Conservation (phyloP, 2,113 vertebrate species). For the Triplophysa rosa region DNA sequence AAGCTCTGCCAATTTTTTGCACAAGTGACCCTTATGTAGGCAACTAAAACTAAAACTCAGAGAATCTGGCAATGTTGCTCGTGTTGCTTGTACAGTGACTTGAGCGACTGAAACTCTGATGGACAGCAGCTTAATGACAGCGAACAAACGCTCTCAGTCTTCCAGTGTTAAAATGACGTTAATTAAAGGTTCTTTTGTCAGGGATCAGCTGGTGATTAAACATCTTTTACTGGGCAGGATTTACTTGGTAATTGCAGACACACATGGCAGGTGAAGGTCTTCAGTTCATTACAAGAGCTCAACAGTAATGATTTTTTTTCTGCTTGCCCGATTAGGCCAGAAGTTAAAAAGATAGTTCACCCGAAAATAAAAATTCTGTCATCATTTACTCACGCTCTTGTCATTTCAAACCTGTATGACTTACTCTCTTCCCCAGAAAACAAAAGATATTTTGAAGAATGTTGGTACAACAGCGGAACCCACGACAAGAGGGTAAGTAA, state of each 20-base stretch:
- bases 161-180: conserved; percentile 60
- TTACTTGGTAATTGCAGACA: conserved; percentile 64
- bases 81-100: conserved; percentile 44
- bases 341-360: too few species aligned
- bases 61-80: conserved; percentile 45
- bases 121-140: conserved; percentile 66
- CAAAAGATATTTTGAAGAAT: too few species aligned
- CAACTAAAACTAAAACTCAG: conserved; percentile 11
- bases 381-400: too few species aligned
- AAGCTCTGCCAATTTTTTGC: conserved; percentile 42
- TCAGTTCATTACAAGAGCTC: too few species aligned
- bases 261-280: neutral
- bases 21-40: conserved; percentile 46
- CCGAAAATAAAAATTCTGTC: too few species aligned
- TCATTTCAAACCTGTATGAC: too few species aligned
- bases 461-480: too few species aligned
- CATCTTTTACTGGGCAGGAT: conserved; percentile 61
- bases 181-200: conserved; percentile 75
- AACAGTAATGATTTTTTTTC: too few species aligned
- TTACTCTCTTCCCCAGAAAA: too few species aligned
- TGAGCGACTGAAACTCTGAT: conserved; percentile 67
- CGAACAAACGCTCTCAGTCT: conserved; percentile 58
- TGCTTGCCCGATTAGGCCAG: too few species aligned
- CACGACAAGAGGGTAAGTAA: too few species aligned
- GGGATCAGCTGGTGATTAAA: conserved; percentile 72